Conservation (phyloP, 2,888 invertebrate species). For the Nyleta sp. region DNA sequence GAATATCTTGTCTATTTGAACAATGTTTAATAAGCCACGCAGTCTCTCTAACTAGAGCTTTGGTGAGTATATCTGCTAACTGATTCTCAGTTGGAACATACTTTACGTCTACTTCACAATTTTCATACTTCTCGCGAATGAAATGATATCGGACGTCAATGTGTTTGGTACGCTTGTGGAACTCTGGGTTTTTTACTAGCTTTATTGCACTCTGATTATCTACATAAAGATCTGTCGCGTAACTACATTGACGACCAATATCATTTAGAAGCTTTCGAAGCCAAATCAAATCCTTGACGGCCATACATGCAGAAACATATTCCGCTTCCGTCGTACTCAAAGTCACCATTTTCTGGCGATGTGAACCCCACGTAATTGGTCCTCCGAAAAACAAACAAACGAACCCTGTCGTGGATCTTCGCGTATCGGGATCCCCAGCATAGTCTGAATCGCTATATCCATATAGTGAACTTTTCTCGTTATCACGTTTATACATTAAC, state of each 20-base stretch:
- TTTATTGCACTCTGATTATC: conserved; percentile 54
- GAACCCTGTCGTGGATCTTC: conserved; percentile 48
- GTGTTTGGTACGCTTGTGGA: conserved; percentile 48
- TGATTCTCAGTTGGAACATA: conserved; percentile 24
- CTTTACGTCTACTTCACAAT: conserved; percentile 8
- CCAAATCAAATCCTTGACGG: conserved; percentile 46
- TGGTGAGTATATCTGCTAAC: conserved; percentile 32
- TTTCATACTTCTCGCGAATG: conserved; percentile 42
- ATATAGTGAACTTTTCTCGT: not conserved
- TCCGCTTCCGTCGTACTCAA: conserved; percentile 50
- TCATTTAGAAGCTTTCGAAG: conserved; percentile 25
- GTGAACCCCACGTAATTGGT: conserved; percentile 43
- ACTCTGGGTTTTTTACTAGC: conserved; percentile 31
- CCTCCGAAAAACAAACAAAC: conserved; percentile 44
- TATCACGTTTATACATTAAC: conserved; percentile 49
- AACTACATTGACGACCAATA: conserved; percentile 19
- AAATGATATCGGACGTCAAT: conserved; percentile 41
- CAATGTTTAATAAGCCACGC: not conserved
- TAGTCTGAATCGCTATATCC: conserved; percentile 20
- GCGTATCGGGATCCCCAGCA: conserved; percentile 22
- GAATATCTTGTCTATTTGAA: not conserved
- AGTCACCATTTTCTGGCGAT: conserved; percentile 35
- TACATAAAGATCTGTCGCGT: conserved; percentile 14
- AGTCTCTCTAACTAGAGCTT: conserved; percentile 15
- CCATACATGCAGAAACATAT: conserved; percentile 39